These are phyloP conservation scores for Morelia viridis DNA, from an alignment of 2,797 vertebrate genomes.

Conservation along the genomic window DNA sequence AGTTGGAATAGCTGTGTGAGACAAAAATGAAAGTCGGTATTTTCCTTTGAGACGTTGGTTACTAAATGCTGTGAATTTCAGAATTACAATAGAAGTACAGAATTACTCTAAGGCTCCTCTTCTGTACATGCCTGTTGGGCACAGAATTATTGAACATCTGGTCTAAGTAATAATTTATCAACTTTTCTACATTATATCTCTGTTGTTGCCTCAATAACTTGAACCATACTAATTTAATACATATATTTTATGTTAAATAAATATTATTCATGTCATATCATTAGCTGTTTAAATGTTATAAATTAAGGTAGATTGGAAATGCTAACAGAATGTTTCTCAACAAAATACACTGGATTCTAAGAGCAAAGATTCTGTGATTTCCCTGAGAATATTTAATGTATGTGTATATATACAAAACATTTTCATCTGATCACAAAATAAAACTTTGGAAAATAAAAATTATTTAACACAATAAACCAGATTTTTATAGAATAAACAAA, in stretches of 20 bases:
- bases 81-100: constrained; percentile 47
- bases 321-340: background rate
- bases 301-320: constrained; percentile 16
- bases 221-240: background rate
- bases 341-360: background rate
- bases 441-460: background rate
- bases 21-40: constrained; percentile 58
- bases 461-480: background rate
- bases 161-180: constrained; percentile 8
- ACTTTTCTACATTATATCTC: constrained; percentile 9
- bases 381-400: background rate
- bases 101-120: constrained; percentile 26
- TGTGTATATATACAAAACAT: too few species aligned
- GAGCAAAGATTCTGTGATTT: background rate
- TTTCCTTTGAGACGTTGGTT: constrained; percentile 55
- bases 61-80: constrained; percentile 55
- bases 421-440: background rate
- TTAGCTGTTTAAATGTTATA: constrained; percentile 5
- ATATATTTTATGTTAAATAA: constrained; percentile 4
- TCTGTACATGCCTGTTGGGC: constrained; percentile 49
- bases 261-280: background rate
- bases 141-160: constrained; percentile 26
- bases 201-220: background rate
- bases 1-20: constrained; percentile 56
- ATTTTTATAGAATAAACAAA: too few species aligned